These are phyloP conservation scores for Alectoris magna DNA, from an alignment of 2,797 vertebrate species.

Conservation along the genomic window DNA sequence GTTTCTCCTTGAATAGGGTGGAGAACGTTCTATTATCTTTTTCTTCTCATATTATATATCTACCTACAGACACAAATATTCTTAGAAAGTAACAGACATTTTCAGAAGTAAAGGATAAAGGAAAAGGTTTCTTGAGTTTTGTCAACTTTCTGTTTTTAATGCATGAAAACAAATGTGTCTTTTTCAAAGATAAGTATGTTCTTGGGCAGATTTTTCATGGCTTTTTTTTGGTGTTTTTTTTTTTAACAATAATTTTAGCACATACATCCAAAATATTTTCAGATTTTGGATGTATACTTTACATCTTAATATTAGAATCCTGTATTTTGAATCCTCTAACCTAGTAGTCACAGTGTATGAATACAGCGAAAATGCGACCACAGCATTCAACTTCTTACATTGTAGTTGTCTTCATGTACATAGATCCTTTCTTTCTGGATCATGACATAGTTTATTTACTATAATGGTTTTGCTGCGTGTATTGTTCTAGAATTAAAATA, in stretches of 20 bases:
- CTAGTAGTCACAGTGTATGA: background rate
- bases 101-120: background rate
- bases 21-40: background rate
- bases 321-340: background rate
- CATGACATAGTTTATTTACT: background rate
- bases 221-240: background rate
- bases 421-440: background rate
- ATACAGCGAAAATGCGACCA: background rate
- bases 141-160: background rate
- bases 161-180: background rate
- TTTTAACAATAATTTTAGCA: background rate
- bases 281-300: background rate
- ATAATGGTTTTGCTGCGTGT: background rate
- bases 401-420: background rate
- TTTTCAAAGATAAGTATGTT: background rate
- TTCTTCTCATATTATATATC: background rate
- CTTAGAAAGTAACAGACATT: background rate
- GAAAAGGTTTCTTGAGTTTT: background rate
- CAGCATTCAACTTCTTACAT: background rate
- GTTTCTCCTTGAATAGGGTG: background rate
- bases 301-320: background rate
- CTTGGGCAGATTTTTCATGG: background rate
- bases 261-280: background rate
- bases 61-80: background rate
- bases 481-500: background rate